Evolutionary conservation across 92 coral and sea anemone genomes (phyloP).

Genomic region (Umimayanthus kanabou): DNA sequence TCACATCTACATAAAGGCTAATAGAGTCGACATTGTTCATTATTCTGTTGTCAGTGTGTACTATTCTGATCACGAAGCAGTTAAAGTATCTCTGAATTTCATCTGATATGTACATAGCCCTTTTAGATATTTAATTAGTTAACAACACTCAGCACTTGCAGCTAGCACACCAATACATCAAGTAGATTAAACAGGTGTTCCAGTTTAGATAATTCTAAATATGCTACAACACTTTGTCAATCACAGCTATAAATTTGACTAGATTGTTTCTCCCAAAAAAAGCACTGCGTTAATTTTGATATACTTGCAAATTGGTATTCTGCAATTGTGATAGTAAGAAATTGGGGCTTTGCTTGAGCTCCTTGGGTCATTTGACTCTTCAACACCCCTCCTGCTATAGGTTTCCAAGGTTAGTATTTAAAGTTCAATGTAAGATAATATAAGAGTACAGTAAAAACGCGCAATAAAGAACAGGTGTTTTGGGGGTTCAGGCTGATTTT

Average conservation of each 20-base stretch:
- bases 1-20: not conserved
- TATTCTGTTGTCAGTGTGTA: too few species aligned
- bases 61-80: too few species aligned
- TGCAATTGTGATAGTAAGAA: too few species aligned
- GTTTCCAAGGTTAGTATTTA: constrained; percentile 14
- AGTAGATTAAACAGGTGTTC: constrained; percentile 15
- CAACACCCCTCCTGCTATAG: constrained; percentile 11
- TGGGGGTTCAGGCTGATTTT: too few species aligned
- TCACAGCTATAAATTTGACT: not conserved
- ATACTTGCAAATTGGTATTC: not conserved
- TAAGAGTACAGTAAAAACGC: too few species aligned
- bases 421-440: too few species aligned
- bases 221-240: too few species aligned
- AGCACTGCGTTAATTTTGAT: constrained; percentile 3
- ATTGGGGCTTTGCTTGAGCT: not conserved
- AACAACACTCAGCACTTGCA: not conserved
- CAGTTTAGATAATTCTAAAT: not conserved
- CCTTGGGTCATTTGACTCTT: constrained; percentile 12
- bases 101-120: not conserved
- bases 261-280: not conserved
- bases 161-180: constrained; percentile 11
- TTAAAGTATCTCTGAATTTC: too few species aligned
- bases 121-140: not conserved
- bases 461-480: too few species aligned
- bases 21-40: not conserved